Base-by-base conservation (phyloP, 2,797 vertebrate genomes). In the Pitangus sulphuratus region DNA sequence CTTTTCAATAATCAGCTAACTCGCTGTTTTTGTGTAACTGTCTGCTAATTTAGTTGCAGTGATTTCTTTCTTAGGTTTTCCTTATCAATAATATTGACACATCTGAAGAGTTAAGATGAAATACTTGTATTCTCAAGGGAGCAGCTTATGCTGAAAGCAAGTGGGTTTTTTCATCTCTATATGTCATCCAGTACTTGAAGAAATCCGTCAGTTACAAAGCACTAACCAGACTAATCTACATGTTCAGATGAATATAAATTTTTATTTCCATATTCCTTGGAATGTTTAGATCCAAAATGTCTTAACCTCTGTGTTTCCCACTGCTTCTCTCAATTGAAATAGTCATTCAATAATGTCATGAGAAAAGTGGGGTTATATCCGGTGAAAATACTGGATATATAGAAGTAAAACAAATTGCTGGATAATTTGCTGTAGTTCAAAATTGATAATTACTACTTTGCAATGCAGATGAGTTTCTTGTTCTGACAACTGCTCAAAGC, bases 401-500 rank as follows among this genome's bases (percentile, higher is more conserved):
- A 0, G 12, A 88, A 81, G 47, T 91, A 60, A 81, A 84, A 76
- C 35, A 61, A 91, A 79, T n/a, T 75, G 25, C 56, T 70, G 21
- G 22, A 24, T 87, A 61, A 69, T 21, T 79, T 80, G 19, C 28
- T 76, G 25, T 50, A 86, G 62, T 83, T 90, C 44, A 77, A 20
- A 92, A 79, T 21, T 53, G 33, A 17, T 91, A 87, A 84, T 84
- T 81, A 71, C 17, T 65, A 4, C 24, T 95, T 80, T 45, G 62
- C 79, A 86, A 66, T 42, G 30, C 33, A 72, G 54, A 60, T 71
- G 5, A 81, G 44, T 66, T 81, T 81, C 60, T 56, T 82, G 15
- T 78, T 84, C 66, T 87, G 54, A 66, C 37, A 92, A 72, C n/a
- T 66, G 65, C 76, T 65, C 25, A 74, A 91, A 87, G 51, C 39